Evolutionary conservation across 64 coral and sea anemone genomes (phyloP).

Genomic region (Catalaphyllia jardinei): DNA sequence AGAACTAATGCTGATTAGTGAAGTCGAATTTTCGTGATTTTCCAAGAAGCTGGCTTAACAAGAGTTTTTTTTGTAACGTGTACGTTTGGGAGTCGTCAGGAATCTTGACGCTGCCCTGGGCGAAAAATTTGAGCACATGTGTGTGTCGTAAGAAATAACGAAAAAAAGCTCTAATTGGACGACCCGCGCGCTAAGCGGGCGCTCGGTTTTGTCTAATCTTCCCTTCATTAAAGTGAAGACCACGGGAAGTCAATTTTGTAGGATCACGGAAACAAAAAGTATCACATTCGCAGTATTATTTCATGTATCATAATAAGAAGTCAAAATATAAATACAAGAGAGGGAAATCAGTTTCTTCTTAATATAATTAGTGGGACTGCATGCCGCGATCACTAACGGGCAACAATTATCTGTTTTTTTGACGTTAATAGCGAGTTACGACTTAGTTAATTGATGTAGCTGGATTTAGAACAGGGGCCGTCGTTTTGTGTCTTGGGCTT

Average conservation of each 20-base stretch:
- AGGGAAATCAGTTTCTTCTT: conserved; percentile 22
- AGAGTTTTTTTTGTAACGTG: neutral
- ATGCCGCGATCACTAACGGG: conserved; percentile 11
- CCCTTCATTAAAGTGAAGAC: conserved; percentile 23
- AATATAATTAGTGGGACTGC: conserved; percentile 40
- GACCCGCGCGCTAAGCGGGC: neutral
- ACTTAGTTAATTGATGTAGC: neutral
- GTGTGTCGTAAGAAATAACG: conserved; percentile 19
- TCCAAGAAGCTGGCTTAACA: neutral
- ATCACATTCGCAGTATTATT: conserved; percentile 54
- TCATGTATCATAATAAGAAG: conserved; percentile 54
- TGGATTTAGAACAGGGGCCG: neutral
- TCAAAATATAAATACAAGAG: conserved; percentile 35
- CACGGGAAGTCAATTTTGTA: conserved; percentile 51
- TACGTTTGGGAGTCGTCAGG: neutral
- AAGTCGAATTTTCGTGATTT: neutral
- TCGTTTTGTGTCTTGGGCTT: neutral
- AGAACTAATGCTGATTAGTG: neutral
- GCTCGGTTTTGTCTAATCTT: conserved; percentile 14
- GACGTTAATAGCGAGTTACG: neutral
- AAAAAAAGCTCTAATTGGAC: conserved; percentile 33
- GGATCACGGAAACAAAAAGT: conserved; percentile 43
- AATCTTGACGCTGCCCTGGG: neutral
- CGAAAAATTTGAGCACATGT: conserved; percentile 12
- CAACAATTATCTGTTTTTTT: conserved; percentile 7